A percentile compares a stretch with the other conserved stretches of the same genome.
phyloP scores from a whole-genome alignment of 2,113 vertebrate species.

The Myotis brandtii region DNA sequence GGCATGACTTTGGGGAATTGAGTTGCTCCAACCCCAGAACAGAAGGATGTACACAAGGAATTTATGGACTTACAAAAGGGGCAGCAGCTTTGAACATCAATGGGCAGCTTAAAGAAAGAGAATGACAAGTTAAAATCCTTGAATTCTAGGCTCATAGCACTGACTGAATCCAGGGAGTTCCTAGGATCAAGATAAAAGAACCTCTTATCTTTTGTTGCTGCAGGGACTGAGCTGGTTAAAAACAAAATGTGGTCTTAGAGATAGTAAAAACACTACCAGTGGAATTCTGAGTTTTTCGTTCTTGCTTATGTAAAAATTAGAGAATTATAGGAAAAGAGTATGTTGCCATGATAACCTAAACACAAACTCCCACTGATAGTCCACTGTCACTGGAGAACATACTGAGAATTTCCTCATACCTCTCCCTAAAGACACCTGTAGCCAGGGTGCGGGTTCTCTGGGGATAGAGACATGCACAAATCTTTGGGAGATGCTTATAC shows the following conservation, averaged over 20 bases:
- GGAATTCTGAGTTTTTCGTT: neutral
- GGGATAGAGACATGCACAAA: neutral
- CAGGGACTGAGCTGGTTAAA: constrained; percentile 36
- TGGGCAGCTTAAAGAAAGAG: constrained; percentile 59
- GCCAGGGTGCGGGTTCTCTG: neutral
- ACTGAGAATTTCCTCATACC: neutral
- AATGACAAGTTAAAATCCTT: constrained; percentile 74
- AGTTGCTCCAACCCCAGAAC: constrained; percentile 32
- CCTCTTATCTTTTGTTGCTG: constrained; percentile 64
- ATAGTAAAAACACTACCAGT: neutral
- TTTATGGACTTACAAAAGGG: constrained; percentile 69
- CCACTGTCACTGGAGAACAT: neutral
- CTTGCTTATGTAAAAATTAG: constrained; percentile 21
- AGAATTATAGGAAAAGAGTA: neutral
- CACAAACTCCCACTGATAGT: neutral
- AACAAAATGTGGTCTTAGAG: constrained; percentile 37
- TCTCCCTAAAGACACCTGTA: neutral
- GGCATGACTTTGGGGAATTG: constrained; percentile 17
- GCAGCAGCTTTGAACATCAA: constrained; percentile 68
- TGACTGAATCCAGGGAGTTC: constrained; percentile 64
- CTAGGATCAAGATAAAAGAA: constrained; percentile 74
- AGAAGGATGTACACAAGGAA: constrained; percentile 52
- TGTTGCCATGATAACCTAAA: neutral
- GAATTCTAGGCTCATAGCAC: constrained; percentile 63
- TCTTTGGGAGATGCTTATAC: neutral